phyloP scores from a whole-genome alignment of 1,140 invertebrate genomes.

The Drosophila cardini region DNA sequence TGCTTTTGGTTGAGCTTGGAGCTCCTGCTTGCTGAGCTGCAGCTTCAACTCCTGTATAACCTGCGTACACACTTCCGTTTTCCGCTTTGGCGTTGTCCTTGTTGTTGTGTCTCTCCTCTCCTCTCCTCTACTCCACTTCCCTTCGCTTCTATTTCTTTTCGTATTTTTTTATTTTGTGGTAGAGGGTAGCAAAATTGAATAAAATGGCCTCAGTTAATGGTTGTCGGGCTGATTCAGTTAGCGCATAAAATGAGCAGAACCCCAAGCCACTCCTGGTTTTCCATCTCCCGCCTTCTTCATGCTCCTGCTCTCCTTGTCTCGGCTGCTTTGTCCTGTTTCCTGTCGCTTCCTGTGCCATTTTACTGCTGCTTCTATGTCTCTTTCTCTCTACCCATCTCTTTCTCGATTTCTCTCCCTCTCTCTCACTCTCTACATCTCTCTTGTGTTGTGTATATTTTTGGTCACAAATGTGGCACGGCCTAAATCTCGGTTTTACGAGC shows the following conservation, averaged over 20 bases:
- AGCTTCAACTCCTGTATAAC: slow-evolving; percentile 65
- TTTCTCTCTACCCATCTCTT: neutral
- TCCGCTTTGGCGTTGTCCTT: slow-evolving; percentile 44
- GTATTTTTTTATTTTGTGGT: slow-evolving; percentile 24
- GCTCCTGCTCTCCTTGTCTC: no score
- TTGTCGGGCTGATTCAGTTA: slow-evolving; percentile 83
- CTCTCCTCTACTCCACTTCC: neutral
- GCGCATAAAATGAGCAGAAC: slow-evolving; percentile 78
- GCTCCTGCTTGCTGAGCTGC: slow-evolving; percentile 27
- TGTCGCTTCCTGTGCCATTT: slow-evolving; percentile 45
- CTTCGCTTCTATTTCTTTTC: slow-evolving; percentile 5
- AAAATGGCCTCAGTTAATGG: slow-evolving; percentile 82
- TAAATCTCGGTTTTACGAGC: slow-evolving; percentile 83
- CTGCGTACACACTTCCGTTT: slow-evolving; percentile 82
- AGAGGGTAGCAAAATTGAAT: slow-evolving; percentile 74
- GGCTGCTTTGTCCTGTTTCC: slow-evolving; percentile 9
- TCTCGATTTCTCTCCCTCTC: slow-evolving; percentile 15
- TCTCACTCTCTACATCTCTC: slow-evolving; percentile 33
- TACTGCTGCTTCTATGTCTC: slow-evolving; percentile 6
- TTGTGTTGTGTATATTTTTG: slow-evolving; percentile 57
- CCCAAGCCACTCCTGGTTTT: slow-evolving; percentile 21
- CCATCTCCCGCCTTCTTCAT: neutral
- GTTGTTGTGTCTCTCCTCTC: slow-evolving; percentile 22
- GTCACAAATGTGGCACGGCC: slow-evolving; percentile 81
- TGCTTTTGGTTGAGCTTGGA: no score